phyloP scores from a whole-genome alignment of 2,888 invertebrate genomes.

The Zaprionus obscuricornis region DNA sequence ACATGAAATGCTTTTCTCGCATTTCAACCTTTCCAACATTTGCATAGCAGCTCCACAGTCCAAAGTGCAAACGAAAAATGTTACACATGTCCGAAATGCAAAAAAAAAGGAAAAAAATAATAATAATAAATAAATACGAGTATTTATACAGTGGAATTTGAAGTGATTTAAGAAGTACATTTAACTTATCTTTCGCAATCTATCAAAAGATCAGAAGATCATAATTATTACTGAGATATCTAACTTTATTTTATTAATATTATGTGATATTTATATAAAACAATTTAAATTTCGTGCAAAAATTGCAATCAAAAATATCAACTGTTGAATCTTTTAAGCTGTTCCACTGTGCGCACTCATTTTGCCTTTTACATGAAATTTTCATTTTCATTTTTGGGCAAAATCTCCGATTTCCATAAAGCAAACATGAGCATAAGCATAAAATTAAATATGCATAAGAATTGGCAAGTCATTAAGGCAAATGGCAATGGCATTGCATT shows the following conservation, averaged over 20 bases:
- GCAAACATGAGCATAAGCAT: slow-evolving; percentile 75
- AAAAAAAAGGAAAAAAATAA: slow-evolving; percentile 2
- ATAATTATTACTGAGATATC: too few relatives aligned
- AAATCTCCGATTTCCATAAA: slow-evolving; percentile 74
- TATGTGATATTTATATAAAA: too few relatives aligned
- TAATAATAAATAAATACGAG: too few relatives aligned
- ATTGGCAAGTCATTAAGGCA: slow-evolving; percentile 62
- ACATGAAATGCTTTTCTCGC: slow-evolving; percentile 41
- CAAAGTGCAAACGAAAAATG: slow-evolving; percentile 49
- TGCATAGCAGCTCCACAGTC: slow-evolving; percentile 65
- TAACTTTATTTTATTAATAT: too few relatives aligned
- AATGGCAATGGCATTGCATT: slow-evolving; percentile 46
- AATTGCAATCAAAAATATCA: too few relatives aligned
- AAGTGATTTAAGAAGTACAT: too few relatives aligned
- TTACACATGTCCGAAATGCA: slow-evolving; percentile 29
- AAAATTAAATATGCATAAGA: slow-evolving; percentile 73
- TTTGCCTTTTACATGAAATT: slow-evolving; percentile 36
- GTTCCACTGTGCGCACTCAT: slow-evolving; percentile 30
- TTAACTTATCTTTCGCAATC: too few relatives aligned
- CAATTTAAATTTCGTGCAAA: too few relatives aligned
- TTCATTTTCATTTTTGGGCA: slow-evolving; percentile 60
- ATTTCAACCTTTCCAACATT: slow-evolving; percentile 53
- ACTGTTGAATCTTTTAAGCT: too few relatives aligned
- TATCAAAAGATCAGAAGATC: too few relatives aligned
- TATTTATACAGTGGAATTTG: slow-evolving; percentile 29